A percentile compares a stretch with the other conserved stretches of the same genome.
Evolutionary conservation across 2,113 vertebrate species (phyloP).

Genomic region (Epinephelus lanceolatus): DNA sequence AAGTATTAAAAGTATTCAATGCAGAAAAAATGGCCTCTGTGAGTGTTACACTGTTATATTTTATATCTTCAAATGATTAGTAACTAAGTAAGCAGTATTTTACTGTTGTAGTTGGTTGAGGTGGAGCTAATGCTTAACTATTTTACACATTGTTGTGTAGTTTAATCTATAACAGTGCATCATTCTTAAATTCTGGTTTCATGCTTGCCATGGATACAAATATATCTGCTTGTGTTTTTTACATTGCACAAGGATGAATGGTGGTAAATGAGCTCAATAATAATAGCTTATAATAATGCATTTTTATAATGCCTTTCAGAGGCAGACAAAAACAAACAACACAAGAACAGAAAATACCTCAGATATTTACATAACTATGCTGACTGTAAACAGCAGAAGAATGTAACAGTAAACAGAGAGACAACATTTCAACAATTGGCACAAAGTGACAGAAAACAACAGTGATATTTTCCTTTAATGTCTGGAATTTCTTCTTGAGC

Average conservation of each 20-base stretch:
- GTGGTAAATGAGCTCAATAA: neutral
- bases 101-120: too few species aligned
- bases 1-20: too few species aligned
- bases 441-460: slow-evolving; percentile 6
- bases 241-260: neutral
- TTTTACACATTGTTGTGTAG: too few species aligned
- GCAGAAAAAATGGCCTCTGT: too few species aligned
- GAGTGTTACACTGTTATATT: too few species aligned
- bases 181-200: neutral
- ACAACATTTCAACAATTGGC: neutral
- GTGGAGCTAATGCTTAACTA: too few species aligned
- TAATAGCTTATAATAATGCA: too few species aligned
- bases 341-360: neutral
- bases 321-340: too few species aligned
- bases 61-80: too few species aligned
- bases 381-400: slow-evolving; percentile 3
- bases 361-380: neutral
- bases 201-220: neutral
- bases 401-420: neutral
- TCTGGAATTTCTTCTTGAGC: slow-evolving; percentile 32
- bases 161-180: too few species aligned
- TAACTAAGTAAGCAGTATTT: too few species aligned
- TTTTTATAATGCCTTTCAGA: too few species aligned
- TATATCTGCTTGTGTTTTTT: neutral
- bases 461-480: slow-evolving; percentile 14